Percentiles rank a stretch among this genome's conserved stretches.
phyloP scores from a whole-genome alignment of 2,797 vertebrate species.

The Pangasius sanitwongsei region DNA sequence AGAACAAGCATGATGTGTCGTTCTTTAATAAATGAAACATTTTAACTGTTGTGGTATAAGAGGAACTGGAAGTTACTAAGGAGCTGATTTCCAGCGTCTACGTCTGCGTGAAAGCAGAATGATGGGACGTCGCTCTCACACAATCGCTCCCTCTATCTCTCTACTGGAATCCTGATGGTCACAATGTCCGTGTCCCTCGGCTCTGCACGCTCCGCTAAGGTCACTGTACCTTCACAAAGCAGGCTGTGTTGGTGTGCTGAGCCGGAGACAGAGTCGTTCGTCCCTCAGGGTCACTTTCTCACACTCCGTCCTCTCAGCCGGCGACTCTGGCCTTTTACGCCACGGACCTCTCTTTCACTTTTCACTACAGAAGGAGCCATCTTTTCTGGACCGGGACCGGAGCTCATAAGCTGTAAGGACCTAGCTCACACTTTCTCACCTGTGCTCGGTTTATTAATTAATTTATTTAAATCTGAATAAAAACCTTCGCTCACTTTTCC shows the following conservation, averaged over 20 bases:
- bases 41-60: not conserved
- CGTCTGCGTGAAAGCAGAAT: not conserved
- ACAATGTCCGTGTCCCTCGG: not conserved
- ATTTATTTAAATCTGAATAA: no score
- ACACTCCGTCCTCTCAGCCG: conserved; percentile 57
- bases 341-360: not conserved
- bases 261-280: conserved; percentile 61
- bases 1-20: not conserved
- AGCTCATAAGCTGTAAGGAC: not conserved
- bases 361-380: not conserved
- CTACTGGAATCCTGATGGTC: not conserved
- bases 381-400: not conserved
- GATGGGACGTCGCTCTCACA: not conserved
- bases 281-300: conserved; percentile 67
- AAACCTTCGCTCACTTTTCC: no score
- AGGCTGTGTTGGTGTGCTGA: conserved; percentile 69
- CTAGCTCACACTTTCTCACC: not conserved
- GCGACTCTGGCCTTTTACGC: conserved; percentile 40
- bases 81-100: not conserved
- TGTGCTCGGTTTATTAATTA: not conserved
- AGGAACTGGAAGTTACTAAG: not conserved
- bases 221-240: conserved; percentile 74
- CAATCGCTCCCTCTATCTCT: not conserved
- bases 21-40: not conserved
- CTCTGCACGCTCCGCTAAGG: conserved; percentile 49